These are phyloP conservation scores for Myotis findleyi DNA, from an alignment of 2,797 vertebrate species.

Conservation along the genomic window DNA sequence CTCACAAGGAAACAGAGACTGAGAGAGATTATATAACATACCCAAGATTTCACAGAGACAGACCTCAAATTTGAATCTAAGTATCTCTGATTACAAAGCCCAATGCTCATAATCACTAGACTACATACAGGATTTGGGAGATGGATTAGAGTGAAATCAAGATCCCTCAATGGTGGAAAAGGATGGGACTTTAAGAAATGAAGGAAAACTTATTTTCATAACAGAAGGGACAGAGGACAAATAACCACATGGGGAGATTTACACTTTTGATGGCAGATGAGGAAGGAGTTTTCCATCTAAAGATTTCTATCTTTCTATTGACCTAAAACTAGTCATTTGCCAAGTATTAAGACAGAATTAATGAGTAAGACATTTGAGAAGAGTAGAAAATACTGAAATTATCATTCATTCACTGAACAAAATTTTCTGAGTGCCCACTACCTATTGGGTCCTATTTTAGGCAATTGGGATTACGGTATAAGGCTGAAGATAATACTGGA, in stretches of 20 bases:
- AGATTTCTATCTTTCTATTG: not conserved
- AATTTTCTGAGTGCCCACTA: not conserved
- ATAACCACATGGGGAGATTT: not conserved
- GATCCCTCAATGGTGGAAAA: not conserved
- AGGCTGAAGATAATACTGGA: not conserved
- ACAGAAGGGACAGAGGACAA: not conserved
- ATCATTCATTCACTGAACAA: not conserved
- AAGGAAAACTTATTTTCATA: not conserved
- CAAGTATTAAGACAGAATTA: not conserved
- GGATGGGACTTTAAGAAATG: not conserved
- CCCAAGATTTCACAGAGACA: not conserved
- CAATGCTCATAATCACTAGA: conserved; percentile 10
- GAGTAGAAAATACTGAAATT: not conserved
- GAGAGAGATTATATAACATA: not conserved
- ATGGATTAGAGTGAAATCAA: conserved; percentile 22
- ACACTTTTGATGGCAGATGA: conserved; percentile 2
- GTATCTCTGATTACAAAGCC: not conserved
- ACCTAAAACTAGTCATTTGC: not conserved
- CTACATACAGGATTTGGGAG: not conserved
- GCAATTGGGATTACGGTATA: not conserved
- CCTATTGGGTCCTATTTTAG: not conserved
- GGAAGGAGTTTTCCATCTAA: not conserved
- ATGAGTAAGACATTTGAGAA: not conserved
- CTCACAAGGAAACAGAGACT: conserved; percentile 15
- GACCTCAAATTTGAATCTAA: conserved; percentile 49